Base-by-base conservation (phyloP, 92 coral and sea anemone species). In the Pocillopora grandis region DNA sequence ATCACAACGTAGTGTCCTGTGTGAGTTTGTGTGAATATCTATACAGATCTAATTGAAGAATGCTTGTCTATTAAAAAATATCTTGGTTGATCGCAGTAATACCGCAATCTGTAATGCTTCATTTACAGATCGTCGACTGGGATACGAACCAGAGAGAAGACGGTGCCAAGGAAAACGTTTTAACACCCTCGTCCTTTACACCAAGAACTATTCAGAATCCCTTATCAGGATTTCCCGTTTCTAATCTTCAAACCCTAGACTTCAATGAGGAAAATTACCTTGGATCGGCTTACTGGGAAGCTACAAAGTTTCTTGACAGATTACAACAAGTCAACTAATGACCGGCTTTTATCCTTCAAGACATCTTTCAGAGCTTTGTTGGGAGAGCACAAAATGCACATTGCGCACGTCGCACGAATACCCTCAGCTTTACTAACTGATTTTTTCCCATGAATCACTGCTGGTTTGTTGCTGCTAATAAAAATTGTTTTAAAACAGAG, bases 211-310 rank as follows among this genome's bases (percentile, higher is more conserved):
- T 42, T 14, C 63, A 62, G 13, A 60, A 1, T n/a, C 93, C 93
- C 10, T 20, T 84, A 3, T 80, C 89, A 14, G 81, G 87, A 62
- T 58, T 75, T 75, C 87, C 76, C 17, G 62, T 71, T 61, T 31
- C 90, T 5, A 95, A 93, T 73, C 69, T 91, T 58, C 87, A 90
- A 60, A 84, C 92, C 72, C 84, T 90, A 70, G 98, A 95, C 19
- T 95, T 95, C 85, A 80, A 86, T 19, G 82, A 94, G 3, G 95
- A 93, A 11, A 90, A 89, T 42, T 96, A 96, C 80, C 99, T 96
- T 59, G 98, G 99, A 4, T 87, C 95, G 10, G 93, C 96, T 10
- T 96, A 96, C 76, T 96, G 99, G 99, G 99, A 96, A 80, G 95
- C 99, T 1, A 62, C 91, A 69, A 92, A 89, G 75, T 93, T 92